These are phyloP conservation scores for Jacana jacana DNA, from an alignment of 2,113 vertebrate genomes.

Conservation along the genomic window DNA sequence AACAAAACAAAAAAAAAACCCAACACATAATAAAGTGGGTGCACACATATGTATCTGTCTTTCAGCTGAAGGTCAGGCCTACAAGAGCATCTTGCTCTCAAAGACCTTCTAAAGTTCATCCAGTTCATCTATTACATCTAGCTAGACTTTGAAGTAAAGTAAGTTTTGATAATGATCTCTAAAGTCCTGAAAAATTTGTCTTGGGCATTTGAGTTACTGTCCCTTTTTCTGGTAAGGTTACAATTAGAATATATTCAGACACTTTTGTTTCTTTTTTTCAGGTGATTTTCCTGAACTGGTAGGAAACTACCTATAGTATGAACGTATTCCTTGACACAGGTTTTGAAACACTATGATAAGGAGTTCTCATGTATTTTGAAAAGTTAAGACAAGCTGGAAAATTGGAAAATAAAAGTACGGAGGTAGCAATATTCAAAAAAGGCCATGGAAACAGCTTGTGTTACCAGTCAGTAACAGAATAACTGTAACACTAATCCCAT, in stretches of 20 bases:
- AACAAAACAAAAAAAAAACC: background rate
- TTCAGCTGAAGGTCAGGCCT: background rate
- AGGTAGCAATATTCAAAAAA: background rate
- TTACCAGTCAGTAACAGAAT: background rate
- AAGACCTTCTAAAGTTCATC: background rate
- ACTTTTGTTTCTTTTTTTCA: background rate
- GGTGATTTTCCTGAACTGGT: background rate
- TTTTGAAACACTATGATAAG: background rate
- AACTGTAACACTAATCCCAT: background rate
- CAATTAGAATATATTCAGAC: background rate
- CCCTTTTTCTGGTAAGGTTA: background rate
- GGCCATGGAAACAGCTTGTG: background rate
- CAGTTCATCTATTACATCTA: background rate
- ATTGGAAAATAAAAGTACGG: background rate
- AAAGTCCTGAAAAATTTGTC: background rate
- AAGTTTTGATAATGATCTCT: background rate
- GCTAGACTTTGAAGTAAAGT: background rate
- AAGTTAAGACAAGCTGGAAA: background rate
- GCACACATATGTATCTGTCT: background rate
- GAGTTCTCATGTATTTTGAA: background rate
- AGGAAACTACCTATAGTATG: background rate
- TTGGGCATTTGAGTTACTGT: background rate
- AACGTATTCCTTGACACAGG: background rate
- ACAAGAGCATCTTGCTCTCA: background rate
- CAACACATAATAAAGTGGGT: accelerated